Conservation (phyloP, 2,113 vertebrate species). For the Dromiciops gliroides region DNA sequence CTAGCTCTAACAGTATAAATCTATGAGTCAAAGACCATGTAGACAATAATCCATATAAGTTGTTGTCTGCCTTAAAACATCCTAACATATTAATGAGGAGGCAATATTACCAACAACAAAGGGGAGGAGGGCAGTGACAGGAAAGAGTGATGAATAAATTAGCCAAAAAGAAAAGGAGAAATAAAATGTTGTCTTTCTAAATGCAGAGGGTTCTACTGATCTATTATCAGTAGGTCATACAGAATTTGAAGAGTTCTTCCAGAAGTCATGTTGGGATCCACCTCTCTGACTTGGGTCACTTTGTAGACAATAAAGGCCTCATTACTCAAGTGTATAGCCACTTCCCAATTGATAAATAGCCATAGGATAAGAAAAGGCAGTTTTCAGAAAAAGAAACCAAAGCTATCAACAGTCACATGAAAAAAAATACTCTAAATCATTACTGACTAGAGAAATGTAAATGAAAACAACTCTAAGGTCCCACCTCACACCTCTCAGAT, state of each 20-base stretch:
- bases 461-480: neutral
- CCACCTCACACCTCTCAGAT: neutral
- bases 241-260: neutral
- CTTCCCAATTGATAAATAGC: neutral
- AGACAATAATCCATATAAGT: conserved; percentile 9
- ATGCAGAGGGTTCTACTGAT: neutral
- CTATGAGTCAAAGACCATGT: neutral
- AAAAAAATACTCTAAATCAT: neutral
- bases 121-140: neutral
- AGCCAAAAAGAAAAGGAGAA: conserved; percentile 10
- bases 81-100: conserved; percentile 15
- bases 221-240: neutral
- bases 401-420: no score
- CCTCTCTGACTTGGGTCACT: neutral
- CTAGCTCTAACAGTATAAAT: neutral
- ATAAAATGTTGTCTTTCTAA: neutral
- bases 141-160: neutral
- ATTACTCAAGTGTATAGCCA: neutral
- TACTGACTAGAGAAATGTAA: neutral
- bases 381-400: neutral
- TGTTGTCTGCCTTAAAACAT: conserved; percentile 19
- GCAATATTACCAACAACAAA: conserved; percentile 1
- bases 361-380: neutral
- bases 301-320: neutral
- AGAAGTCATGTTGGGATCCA: neutral